Evolutionary conservation across 2,888 invertebrate genomes (phyloP), one percentile per base, ranked within the genome.

Genomic region (Eupithecia abbreviata): DNA sequence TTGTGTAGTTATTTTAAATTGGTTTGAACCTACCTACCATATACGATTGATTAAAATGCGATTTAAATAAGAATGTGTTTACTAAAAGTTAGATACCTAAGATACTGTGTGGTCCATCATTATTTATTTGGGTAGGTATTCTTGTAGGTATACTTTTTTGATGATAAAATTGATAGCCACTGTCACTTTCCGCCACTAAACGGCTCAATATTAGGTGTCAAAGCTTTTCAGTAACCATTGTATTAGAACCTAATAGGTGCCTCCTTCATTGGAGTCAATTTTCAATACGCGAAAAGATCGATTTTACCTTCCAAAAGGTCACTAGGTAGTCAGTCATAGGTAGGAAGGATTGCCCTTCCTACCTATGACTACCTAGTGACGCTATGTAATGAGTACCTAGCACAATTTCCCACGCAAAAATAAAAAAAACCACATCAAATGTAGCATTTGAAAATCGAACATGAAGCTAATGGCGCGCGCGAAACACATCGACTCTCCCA

Each of bases 401-500:
- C 42, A 6, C 42, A 66, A 66, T 42, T 78, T 82, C 81, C 74
- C 80, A 80, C 78, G 81, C 66, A 75, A 58, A 71, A 76, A 74
- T 74, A 51, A 75, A 62, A 30, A 30, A 75, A 67, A 75, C 78
- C 80, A 77, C 72, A 77, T 62, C 67, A 78, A 72, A 73, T 73
- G 75, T 51, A 71, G 41, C 71, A 75, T 74, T 73, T 43, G 43
- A 41, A 74, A 74, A 72, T 69, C n/a, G 71, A 74, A 76, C 45
- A 45, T 75, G 45, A 66, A 74, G 68, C 18, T 18, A 82, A 84
- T 82, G 80, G 76, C 72, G 72, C 73, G 81, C 68, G 69, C 47
- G 30, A 49, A 74, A 70, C 43, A 43, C 70, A 74, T 62, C 18
- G 49, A 72, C 43, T 47, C 81, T 85, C 85, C 79, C 84, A 84